Base-by-base conservation (phyloP, 2,113 vertebrate genomes). In the Stigmatopora argus region DNA sequence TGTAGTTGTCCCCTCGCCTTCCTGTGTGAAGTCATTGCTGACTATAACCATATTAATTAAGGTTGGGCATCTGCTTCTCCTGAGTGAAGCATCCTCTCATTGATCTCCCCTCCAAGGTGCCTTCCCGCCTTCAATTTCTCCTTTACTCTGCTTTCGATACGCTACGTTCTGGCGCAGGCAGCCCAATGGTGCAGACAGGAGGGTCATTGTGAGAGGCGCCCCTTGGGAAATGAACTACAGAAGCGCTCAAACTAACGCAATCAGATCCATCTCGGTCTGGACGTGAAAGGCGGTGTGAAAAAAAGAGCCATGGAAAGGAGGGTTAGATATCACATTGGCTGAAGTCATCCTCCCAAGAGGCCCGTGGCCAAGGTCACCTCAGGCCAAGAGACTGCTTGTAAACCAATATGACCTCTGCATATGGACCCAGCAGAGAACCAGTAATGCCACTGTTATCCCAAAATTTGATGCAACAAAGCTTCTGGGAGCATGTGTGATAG, bases 21-120 rank as follows among this genome's bases (percentile, higher is more conserved):
- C 82, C 90, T 83, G 85, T 62, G 83, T 87, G 85, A 88, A 85
- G 79, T 88, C 82, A 85, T 81, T 73, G 73, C 83, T 75, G 70
- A 68, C 83, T 66, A 64, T 85, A 86, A 87, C 89, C 88, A 71
- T 74, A 78, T 90, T 90, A 90, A 86, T 85, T 90, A 79, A 67
- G 79, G 72, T 74, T 81, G 69, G 74, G 83, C 91, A 92, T 90
- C 92, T 94, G 91, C 87, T 91, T 91, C 87, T 90, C 88, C 87
- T 85, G 85, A 82, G 85, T 89, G 87, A 80, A 72, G n/a, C 71
- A 45, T 85, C 67, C 77, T 46, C 45, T 77, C 86, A 85, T 90
- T 83, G 81, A 74, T 1, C 9, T 52, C 78, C 46, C 82, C 60
- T 35, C 80, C 70, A 75, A 82, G 79, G 79, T 85, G 76, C 81